phyloP scores from a whole-genome alignment of 2,797 vertebrate genomes.

The Tachyglossus aculeatus region DNA sequence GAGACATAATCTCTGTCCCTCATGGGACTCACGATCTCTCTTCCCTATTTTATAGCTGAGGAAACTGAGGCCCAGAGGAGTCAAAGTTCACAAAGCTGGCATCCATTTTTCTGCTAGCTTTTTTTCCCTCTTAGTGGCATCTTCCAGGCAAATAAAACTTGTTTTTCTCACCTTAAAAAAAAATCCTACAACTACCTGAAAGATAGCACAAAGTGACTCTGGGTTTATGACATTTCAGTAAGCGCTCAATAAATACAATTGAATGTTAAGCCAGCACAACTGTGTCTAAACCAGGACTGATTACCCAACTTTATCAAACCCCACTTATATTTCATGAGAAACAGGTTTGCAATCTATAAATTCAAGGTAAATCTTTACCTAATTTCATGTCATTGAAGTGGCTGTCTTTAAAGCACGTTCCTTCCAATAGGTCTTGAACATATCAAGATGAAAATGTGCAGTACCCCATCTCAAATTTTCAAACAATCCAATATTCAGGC shows the following conservation, averaged over 20 bases:
- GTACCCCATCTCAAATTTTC: slow-evolving; percentile 66
- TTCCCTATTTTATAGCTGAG: too few relatives aligned
- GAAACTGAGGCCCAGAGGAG: too few relatives aligned
- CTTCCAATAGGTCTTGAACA: slow-evolving; percentile 50
- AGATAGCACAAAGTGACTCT: background rate
- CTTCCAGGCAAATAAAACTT: background rate
- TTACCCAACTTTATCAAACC: slow-evolving; percentile 39
- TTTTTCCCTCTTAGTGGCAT: background rate
- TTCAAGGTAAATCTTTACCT: slow-evolving; percentile 56
- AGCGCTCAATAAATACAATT: too few relatives aligned
- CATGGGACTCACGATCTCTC: too few relatives aligned
- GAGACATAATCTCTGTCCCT: too few relatives aligned
- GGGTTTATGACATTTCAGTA: slow-evolving; percentile 16
- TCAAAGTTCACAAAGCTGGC: too few relatives aligned
- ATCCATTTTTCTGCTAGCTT: background rate
- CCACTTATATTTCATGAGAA: slow-evolving; percentile 53
- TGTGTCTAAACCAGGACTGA: slow-evolving; percentile 22
- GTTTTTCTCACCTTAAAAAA: slow-evolving; percentile 5
- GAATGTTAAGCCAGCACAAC: background rate
- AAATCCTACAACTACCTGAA: background rate
- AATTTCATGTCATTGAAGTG: slow-evolving; percentile 51
- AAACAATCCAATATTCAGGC: slow-evolving; percentile 69
- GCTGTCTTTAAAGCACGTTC: slow-evolving; percentile 58
- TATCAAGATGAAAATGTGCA: slow-evolving; percentile 59
- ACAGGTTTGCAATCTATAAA: slow-evolving; percentile 48